Evolutionary conservation across 2,113 vertebrate species (phyloP).

Genomic region (Phrynosoma blainvillii): DNA sequence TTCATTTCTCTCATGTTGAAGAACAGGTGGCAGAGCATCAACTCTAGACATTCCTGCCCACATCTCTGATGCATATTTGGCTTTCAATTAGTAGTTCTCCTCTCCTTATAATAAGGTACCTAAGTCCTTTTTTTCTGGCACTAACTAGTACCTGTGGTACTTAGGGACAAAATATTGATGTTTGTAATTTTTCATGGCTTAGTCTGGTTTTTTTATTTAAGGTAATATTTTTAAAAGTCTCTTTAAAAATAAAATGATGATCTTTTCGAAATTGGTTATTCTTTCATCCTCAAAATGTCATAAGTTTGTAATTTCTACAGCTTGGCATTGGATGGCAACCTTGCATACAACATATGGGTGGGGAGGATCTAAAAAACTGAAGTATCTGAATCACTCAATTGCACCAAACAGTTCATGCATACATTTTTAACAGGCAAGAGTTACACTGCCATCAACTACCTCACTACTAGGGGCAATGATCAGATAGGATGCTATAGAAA

Average conservation of each 20-base stretch:
- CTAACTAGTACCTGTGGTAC: fast-evolving
- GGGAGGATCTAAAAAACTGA: too few species aligned
- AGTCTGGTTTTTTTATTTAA: constrained; percentile 39
- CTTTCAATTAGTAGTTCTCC: not conserved
- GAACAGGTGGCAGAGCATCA: not conserved
- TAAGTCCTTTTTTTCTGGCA: not conserved
- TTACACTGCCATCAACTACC: too few species aligned
- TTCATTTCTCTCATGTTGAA: not conserved
- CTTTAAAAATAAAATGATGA: constrained; percentile 48
- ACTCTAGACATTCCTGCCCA: not conserved
- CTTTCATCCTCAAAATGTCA: not conserved
- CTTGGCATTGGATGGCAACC: not conserved
- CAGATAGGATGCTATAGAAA: too few species aligned
- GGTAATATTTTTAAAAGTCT: constrained; percentile 52
- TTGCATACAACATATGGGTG: not conserved
- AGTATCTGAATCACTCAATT: too few species aligned
- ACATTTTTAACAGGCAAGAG: too few species aligned
- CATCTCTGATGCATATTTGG: not conserved
- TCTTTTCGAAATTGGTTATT: not conserved
- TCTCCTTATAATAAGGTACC: not conserved
- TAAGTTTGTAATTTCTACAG: not conserved
- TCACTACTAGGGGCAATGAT: too few species aligned
- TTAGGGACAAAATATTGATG: not conserved
- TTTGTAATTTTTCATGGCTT: constrained; percentile 21
- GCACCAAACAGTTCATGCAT: too few species aligned